Evolutionary conservation across 2,113 vertebrate species (phyloP).

Genomic region (Bambusicola thoracicus): DNA sequence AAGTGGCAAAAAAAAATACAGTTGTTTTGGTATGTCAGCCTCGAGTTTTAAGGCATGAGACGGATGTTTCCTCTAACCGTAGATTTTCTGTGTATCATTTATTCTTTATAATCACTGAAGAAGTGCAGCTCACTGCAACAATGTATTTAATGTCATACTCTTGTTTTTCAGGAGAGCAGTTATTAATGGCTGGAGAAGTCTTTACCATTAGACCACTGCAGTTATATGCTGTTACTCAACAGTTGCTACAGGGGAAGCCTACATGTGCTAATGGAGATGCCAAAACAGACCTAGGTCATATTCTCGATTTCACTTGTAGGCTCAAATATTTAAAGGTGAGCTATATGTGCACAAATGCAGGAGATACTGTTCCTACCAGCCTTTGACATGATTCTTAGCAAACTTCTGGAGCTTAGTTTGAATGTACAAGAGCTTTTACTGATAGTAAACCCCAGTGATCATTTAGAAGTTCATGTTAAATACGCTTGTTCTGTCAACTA

Average conservation of each 20-base stretch:
- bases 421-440: neutral
- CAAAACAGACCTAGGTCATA: slow-evolving; percentile 95
- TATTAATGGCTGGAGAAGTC: slow-evolving; percentile 91
- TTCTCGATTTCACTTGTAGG: slow-evolving; percentile 96
- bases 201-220: slow-evolving; percentile 91
- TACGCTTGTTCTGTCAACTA: neutral
- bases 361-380: neutral
- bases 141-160: neutral
- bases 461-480: neutral
- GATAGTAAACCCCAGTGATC: neutral
- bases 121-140: neutral
- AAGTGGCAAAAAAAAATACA: neutral
- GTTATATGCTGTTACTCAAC: slow-evolving; percentile 90
- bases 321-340: slow-evolving; percentile 96
- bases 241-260: slow-evolving; percentile 90
- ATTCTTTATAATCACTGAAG: neutral
- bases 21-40: neutral
- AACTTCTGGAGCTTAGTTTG: neutral
- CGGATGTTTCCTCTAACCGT: neutral
- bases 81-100: neutral
- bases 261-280: slow-evolving; percentile 92
- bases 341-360: neutral
- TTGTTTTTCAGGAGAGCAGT: slow-evolving; percentile 87
- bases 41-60: neutral
- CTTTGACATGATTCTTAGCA: neutral